Percentiles rank a stretch among this genome's conserved stretches.
These are phyloP conservation scores for Periophthalmus magnuspinnatus DNA, from an alignment of 2,797 vertebrate genomes.

Conservation along the genomic window DNA sequence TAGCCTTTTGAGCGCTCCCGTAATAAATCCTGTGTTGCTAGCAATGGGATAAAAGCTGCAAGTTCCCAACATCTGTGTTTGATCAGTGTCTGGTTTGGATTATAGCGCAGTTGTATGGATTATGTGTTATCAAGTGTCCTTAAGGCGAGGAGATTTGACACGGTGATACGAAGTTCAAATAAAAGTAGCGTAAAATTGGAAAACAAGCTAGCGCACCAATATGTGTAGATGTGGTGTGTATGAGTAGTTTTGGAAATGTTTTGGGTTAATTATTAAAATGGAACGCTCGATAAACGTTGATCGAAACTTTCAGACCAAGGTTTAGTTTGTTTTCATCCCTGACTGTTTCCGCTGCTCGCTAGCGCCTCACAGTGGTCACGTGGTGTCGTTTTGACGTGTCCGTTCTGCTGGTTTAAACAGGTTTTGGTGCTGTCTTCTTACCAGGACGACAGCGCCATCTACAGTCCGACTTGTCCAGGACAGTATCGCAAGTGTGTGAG, in stretches of 20 bases:
- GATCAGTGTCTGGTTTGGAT: slow-evolving; percentile 34
- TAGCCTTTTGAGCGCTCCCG: slow-evolving; percentile 42
- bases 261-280: too few relatives aligned
- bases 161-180: background rate
- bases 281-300: too few relatives aligned
- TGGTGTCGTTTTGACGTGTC: too few relatives aligned
- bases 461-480: too few relatives aligned
- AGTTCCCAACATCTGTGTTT: slow-evolving; percentile 30
- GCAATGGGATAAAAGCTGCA: slow-evolving; percentile 16
- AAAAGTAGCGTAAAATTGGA: background rate
- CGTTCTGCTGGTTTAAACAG: too few relatives aligned
- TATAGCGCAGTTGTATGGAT: background rate
- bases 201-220: background rate
- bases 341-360: too few relatives aligned
- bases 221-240: background rate
- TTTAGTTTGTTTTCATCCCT: too few relatives aligned
- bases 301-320: too few relatives aligned
- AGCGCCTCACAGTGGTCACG: too few relatives aligned
- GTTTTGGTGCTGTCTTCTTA: too few relatives aligned
- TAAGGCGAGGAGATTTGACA: background rate
- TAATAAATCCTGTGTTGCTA: slow-evolving; percentile 27
- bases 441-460: too few relatives aligned
- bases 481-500: too few relatives aligned
- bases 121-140: background rate
- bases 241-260: background rate